Base-by-base conservation (phyloP, 2,888 invertebrate genomes). In the Stictocephala bisonia region DNA sequence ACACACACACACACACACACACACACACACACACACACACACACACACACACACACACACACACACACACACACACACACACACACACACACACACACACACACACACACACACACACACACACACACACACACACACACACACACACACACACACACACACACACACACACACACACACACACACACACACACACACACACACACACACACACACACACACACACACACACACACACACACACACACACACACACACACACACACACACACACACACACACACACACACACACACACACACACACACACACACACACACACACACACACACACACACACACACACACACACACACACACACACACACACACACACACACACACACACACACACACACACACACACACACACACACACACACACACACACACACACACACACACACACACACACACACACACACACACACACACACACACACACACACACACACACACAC, bases 1-100 rank as follows among this genome's bases (percentile, higher is more conserved):
- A 41, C 41, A 41, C 41, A 41, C 41, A 41, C 41, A 41, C 41
- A 41, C 41, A 41, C 41, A 41, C 41, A 41, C 41, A 41, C 41
- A 41, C 41, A 41, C 41, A 41, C 41, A 41, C 41, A 41, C 41
- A 41, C 41, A 41, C 41, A 41, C 41, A 41, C 41, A 41, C 41
- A 41, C 41, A 41, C 41, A 41, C 41, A 41, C 41, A 41, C 41
- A 41, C 41, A 41, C 41, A 41, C 41, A 41, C 41, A 41, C 41
- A 41, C 41, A 41, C 41, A 41, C 41, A 41, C 41, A 41, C 41
- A 41, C 41, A 41, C 41, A 41, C 41, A 41, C 41, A 41, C 41
- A 41, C 41, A 41, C 41, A 41, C 41, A 41, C 41, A 41, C 41
- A 41, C 41, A 41, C 41, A 41, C 41, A 41, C 41, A 41, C 41